Evolutionary conservation across 1,140 invertebrate species (phyloP), one percentile per base, ranked within the genome.

Genomic region (Drosophila triauraria): DNA sequence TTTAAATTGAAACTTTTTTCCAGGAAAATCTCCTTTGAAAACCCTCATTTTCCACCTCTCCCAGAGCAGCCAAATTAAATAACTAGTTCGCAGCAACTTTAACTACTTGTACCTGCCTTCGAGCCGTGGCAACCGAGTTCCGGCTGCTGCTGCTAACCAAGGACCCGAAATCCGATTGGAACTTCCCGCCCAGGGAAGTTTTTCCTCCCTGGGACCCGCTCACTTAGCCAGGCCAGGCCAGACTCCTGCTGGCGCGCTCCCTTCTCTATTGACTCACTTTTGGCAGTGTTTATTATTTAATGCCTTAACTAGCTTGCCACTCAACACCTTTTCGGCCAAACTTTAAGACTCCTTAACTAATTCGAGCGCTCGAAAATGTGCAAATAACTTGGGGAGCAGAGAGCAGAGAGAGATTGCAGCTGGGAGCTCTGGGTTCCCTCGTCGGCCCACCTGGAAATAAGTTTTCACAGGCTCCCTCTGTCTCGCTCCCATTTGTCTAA

Each of bases 321-420:
- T 80, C 72, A 77, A 84, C 81, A 76, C 82, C 77, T 84, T 77
- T 75, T 60, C 32, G 44, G 60, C 17, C 40, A 84, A 80, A 80
- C 67, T 84, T 80, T 76, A 70, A 80, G 70, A 67, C 59, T 77
- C 63, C 76, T 82, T 82, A 79, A 83, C 80, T 79, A 83, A 83
- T 83, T 83, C 82, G 75, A 78, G 50, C 70, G 56, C 60, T 70
- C 70, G 75, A 82, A 82, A 82, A 77, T 81, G 67, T 82, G 74
- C 79, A 83, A 83, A 83, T 83, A 84, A 84, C 67, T 83, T 84
- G 67, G 53, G 30, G 44, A 23, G 38, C 51, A 35, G 46, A 30
- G 35, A 53, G 25, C 25, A 23, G 60, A 27, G 35, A n/a, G n/a
- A 30, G 13, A 38, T n/a, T 10, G 17, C 32, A 4, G 10, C 13